Evolutionary conservation across 2,113 vertebrate species (phyloP), one percentile per base, ranked within the genome.

Genomic region (Cercopithecus mona): DNA sequence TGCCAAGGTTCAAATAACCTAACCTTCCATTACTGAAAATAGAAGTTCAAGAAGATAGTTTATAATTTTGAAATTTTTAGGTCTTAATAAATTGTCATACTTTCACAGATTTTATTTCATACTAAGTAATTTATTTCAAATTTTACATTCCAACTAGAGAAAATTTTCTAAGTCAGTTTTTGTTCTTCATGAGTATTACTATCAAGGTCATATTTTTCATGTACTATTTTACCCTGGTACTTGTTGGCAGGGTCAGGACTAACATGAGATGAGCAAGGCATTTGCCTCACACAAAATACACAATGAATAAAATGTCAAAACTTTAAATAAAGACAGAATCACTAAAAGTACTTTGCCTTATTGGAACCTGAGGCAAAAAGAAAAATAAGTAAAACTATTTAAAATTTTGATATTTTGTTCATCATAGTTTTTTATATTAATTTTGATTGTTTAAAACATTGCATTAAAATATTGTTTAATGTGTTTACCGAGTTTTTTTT

Each of bases 81-180:
- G 61, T 18, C 72, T 57, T 75, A 80, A 85, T 57, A 43, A 79
- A 72, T 43, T 81, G 50, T 45, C 12, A 82, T 61, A 68, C 66
- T 98, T 66, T 76, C 61, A 50, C 22, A 90, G 7, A 10, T 90
- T 81, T 84, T 88, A 45, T 88, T 23, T 48, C 10, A 59, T 16
- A 35, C 2, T 91, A 96, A 96, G 88, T 70, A 76, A 90, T 96
- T 96, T 38, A 23, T 14, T 43, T 81, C 27, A 61, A 22, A 90
- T 89, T 14, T 8, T 27, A 83, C 91, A 90, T 88, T 80, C 4
- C 59, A 75, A 4, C 78, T 88, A 32, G 61, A 89, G 43, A 48
- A 0, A 40, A 43, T 90, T 79, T 85, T 22, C 35, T 85, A 93
- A 78, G 40, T 20, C 32, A 68, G 9, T 57, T 88, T 88, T 45